These are phyloP conservation scores for Menidia beryllina DNA, from an alignment of 2,113 vertebrate species.

Conservation along the genomic window DNA sequence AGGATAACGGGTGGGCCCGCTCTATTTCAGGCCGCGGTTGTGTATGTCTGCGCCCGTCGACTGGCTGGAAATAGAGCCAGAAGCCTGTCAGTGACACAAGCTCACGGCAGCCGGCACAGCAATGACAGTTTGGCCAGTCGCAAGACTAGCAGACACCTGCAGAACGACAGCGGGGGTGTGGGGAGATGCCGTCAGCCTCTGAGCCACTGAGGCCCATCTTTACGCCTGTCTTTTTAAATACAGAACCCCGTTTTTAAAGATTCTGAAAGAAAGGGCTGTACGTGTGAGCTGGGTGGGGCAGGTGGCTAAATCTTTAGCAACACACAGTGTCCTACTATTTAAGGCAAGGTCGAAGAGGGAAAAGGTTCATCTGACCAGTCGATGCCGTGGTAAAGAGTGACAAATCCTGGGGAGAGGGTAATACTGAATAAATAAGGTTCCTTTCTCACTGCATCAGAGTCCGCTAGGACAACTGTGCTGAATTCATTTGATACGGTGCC, in stretches of 20 bases:
- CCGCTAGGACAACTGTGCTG: slow-evolving; percentile 78
- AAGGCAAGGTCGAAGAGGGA: slow-evolving; percentile 56
- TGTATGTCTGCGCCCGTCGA: slow-evolving; percentile 68
- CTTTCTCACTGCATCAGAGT: slow-evolving; percentile 59
- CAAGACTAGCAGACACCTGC: slow-evolving; percentile 68
- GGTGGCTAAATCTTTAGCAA: slow-evolving; percentile 29
- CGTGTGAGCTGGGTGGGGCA: slow-evolving; percentile 45
- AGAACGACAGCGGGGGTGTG: slow-evolving; percentile 16
- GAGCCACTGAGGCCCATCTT: slow-evolving; percentile 47
- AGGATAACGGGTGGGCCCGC: slow-evolving; percentile 71
- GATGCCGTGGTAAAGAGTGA: slow-evolving; percentile 58
- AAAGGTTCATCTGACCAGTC: slow-evolving; percentile 56
- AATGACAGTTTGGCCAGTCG: slow-evolving; percentile 43
- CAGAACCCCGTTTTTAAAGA: slow-evolving; percentile 26
- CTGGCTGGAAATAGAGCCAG: slow-evolving; percentile 74
- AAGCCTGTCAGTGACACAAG: slow-evolving; percentile 65
- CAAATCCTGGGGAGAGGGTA: slow-evolving; percentile 57
- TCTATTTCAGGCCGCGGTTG: slow-evolving; percentile 74
- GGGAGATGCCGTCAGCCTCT: slow-evolving; percentile 43
- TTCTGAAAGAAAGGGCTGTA: slow-evolving; percentile 31
- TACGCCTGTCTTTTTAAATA: slow-evolving; percentile 59
- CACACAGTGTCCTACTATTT: slow-evolving; percentile 23
- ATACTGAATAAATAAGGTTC: slow-evolving; percentile 71
- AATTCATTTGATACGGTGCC: slow-evolving; percentile 81
- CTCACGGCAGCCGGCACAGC: slow-evolving; percentile 41